Base-by-base conservation (phyloP, 2,797 vertebrate species). In the Spea hammondii region DNA sequence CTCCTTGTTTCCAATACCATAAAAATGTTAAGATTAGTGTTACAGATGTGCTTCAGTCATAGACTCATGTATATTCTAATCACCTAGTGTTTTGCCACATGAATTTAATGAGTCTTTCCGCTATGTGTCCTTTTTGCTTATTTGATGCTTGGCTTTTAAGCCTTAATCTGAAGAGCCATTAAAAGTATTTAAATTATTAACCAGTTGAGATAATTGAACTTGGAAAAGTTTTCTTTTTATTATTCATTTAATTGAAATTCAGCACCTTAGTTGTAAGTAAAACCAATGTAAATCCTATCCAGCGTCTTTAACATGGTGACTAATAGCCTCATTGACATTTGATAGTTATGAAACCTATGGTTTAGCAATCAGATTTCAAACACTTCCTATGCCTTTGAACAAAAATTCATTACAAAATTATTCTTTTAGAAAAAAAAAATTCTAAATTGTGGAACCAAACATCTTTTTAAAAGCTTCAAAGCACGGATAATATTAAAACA, bases 241-340 rank as follows among this genome's bases (percentile, higher is more conserved):
- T 32, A 32, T 57, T 57, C 9, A 57, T 13, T 57, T 57, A 57
- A 57, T 57, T 10, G 55, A 57, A 57, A 11, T 57, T 57, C 55
- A 14, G 57, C 57, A 60, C 57, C 10, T 60, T 60, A 60, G n/a
- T 60, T 64, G 60, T 64, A n/a, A 64, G 14, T 17, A 64, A 64
- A 64, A 32, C 32, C 17, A 64, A 64, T 64, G 10, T 7, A 64
- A 64, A 64, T 64, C 60, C 60, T 17, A 64, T 44, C 5, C 5
- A 64, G 60, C 60, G 32, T 64, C 60, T 64, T 64, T 64, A 44
- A 32, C 17, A 7, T 8, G 7, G 14, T 64, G 60, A 64, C 5
- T 64, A 17, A 64, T 64, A 64, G 14, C 12, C 60, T 64, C 14
- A 64, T 64, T 64, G 60, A 64, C 60, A 64, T 64, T 64, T 64